Base-by-base conservation (phyloP, 1,140 invertebrate genomes). In the Druon quercuslanigerum region DNA sequence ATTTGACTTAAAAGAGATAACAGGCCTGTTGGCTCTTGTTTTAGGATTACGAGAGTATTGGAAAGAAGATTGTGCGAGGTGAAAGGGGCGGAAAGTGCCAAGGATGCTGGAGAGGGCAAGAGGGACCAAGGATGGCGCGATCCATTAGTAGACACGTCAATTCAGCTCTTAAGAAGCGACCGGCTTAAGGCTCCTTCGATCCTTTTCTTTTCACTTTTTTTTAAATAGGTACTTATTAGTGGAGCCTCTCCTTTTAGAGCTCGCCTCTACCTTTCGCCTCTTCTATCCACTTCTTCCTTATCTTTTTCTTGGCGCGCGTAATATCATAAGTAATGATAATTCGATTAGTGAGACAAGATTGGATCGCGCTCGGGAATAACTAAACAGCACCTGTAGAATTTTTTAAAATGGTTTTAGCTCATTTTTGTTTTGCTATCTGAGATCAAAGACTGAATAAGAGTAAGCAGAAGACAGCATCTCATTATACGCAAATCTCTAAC, bases 81-180 rank as follows among this genome's bases (percentile, higher is more conserved):
- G 40, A 19, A 50, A 78, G 66, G 56, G 17, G 17, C 52, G 51
- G 25, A 50, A 60, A 20, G 72, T 73, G 50, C 71, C 75, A 81
- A 77, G 46, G 70, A 46, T 66, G 33, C 60, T 66, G 60, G 78
- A 80, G 80, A 82, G 76, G 73, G 79, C 77, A 83, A 75, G 82
- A 75, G 82, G 81, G 76, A 82, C 81, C 78, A 78, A 79, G 85
- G 80, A 81, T 86, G 84, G 87, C 86, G 84, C 86, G 90, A 90
- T 91, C 90, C 90, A 91, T 91, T 91, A 91, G 90, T 91, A 89
- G 89, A 89, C 88, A 90, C 87, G 90, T 91, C 90, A 91, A 90
- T 91, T 91, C 86, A 83, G 84, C 86, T 90, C 87, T 90, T 89
- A 88, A 91, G 86, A 90, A 87, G 86, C 87, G 87, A 87, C 85